Conservation (phyloP, 1,140 invertebrate species). For the Diorhabda sublineata region DNA sequence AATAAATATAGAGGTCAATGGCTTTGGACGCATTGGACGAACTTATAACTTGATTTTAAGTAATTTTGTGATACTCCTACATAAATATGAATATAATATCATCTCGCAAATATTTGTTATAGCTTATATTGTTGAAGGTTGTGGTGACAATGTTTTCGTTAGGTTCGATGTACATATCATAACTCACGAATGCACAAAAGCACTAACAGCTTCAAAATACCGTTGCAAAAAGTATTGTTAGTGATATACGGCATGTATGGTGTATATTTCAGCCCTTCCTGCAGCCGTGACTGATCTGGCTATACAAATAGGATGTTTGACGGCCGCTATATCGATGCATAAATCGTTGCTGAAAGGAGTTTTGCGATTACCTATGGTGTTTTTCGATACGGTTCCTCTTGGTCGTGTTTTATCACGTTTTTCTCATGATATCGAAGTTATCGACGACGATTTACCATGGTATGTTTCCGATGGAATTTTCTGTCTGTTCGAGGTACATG, state of each 20-base stretch:
- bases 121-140: too few species aligned
- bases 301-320: slow-evolving; percentile 42
- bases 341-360: slow-evolving; percentile 68
- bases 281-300: slow-evolving; percentile 62
- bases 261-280: slow-evolving; percentile 8
- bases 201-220: not conserved
- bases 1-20: too few species aligned
- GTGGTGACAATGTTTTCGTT: too few species aligned
- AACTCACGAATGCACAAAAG: too few species aligned
- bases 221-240: not conserved
- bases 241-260: too few species aligned
- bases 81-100: too few species aligned
- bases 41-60: too few species aligned
- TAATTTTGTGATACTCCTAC: too few species aligned
- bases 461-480: slow-evolving; percentile 68
- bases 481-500: slow-evolving; percentile 73
- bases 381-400: slow-evolving; percentile 84
- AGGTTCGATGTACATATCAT: too few species aligned
- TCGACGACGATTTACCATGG: slow-evolving; percentile 69
- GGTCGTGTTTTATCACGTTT: slow-evolving; percentile 85
- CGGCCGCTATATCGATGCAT: slow-evolving; percentile 73
- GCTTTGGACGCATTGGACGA: too few species aligned
- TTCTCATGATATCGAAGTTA: slow-evolving; percentile 67
- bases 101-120: too few species aligned
- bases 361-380: slow-evolving; percentile 69